phyloP scores from a whole-genome alignment of 37 sponge, comb jelly and placozoan genomes.

The Lycopodina hypogea region DNA sequence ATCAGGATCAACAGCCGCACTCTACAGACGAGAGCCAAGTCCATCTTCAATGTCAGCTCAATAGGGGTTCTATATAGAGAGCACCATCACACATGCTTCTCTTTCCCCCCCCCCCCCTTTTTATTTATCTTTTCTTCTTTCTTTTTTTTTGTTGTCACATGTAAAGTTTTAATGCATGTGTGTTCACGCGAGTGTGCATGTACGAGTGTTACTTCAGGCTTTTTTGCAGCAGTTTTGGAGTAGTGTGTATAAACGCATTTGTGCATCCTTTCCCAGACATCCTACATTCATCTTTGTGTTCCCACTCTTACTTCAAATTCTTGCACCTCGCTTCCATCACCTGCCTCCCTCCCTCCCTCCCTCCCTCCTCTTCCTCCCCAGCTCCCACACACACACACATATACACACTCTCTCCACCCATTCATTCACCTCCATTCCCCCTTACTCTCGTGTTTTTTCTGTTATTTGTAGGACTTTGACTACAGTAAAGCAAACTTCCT shows the following conservation, averaged over 20 bases:
- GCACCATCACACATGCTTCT: neutral
- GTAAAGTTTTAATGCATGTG: neutral
- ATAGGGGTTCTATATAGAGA: neutral
- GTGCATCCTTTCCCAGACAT: too few relatives aligned
- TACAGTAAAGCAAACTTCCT: slow-evolving; percentile 37
- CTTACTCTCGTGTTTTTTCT: neutral
- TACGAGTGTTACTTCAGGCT: too few relatives aligned
- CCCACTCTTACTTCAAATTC: too few relatives aligned
- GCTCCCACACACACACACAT: slow-evolving; percentile 16
- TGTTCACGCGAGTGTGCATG: neutral
- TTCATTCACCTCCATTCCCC: neutral
- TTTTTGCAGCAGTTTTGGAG: too few relatives aligned
- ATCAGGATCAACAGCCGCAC: slow-evolving; percentile 43
- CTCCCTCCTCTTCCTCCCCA: too few relatives aligned
- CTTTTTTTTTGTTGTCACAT: neutral
- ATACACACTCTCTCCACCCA: neutral
- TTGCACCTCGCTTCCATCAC: too few relatives aligned
- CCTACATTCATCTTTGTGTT: too few relatives aligned
- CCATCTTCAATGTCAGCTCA: slow-evolving; percentile 49
- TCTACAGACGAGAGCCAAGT: slow-evolving; percentile 18
- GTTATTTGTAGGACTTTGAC: slow-evolving; percentile 54
- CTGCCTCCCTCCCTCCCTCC: too few relatives aligned
- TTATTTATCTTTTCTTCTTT: neutral
- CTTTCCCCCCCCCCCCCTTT: neutral
- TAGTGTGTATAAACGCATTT: too few relatives aligned